A percentile compares a stretch with the other conserved stretches of the same genome.
Evolutionary conservation across 2,797 vertebrate genomes (phyloP).

Genomic region (Tenualosa thibaudeaui): DNA sequence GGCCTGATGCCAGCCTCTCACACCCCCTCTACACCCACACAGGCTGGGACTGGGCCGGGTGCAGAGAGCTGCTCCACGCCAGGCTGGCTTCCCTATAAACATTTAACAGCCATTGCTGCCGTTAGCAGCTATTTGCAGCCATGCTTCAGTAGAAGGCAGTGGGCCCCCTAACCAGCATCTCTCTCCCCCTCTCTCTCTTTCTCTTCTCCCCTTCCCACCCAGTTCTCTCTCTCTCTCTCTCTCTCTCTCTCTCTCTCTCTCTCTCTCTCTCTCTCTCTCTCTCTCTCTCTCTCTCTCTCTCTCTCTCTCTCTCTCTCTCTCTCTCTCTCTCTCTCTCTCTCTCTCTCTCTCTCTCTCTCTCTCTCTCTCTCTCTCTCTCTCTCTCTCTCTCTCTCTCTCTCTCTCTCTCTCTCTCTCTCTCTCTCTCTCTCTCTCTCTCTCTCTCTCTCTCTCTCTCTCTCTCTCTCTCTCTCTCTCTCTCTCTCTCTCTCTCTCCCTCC

Average conservation of each 20-base stretch:
- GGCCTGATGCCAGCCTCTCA: background rate
- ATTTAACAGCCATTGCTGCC: slow-evolving; percentile 44
- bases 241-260: background rate
- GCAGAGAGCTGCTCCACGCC: slow-evolving; percentile 41
- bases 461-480: background rate
- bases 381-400: no score
- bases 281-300: no score
- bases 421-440: no score
- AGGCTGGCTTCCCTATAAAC: slow-evolving; percentile 53
- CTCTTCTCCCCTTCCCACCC: slow-evolving; percentile 5
- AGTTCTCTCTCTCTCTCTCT: slow-evolving; percentile 33
- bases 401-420: no score
- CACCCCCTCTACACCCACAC: background rate
- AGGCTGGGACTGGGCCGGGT: background rate
- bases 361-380: no score
- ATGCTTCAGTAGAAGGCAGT: slow-evolving; percentile 34
- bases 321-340: no score
- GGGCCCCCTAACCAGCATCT: slow-evolving; percentile 24
- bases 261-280: no score
- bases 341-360: no score
- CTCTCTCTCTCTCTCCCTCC: slow-evolving; percentile 26
- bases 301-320: no score
- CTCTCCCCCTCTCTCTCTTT: slow-evolving; percentile 3
- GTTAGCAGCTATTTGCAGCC: slow-evolving; percentile 40
- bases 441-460: no score